These are phyloP conservation scores for Drosophila prostipennis DNA, from an alignment of 2,888 invertebrate species.

Conservation along the genomic window DNA sequence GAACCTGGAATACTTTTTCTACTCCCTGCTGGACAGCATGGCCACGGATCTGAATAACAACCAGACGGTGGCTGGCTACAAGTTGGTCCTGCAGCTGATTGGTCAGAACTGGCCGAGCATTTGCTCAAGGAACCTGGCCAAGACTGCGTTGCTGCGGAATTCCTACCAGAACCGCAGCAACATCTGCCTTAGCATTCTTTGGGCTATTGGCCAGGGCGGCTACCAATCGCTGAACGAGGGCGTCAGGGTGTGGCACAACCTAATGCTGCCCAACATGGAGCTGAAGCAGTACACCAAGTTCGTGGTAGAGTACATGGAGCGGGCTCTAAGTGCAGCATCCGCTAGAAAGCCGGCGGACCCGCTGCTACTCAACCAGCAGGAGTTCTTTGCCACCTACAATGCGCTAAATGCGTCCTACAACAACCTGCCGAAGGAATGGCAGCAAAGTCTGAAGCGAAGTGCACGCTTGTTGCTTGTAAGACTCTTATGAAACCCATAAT, in stretches of 20 bases:
- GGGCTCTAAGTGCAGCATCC: slow-evolving; percentile 63
- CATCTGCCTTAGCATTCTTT: slow-evolving; percentile 89
- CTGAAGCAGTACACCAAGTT: slow-evolving; percentile 89
- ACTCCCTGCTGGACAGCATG: slow-evolving; percentile 88
- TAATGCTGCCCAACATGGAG: slow-evolving; percentile 90
- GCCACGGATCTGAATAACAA: slow-evolving; percentile 90
- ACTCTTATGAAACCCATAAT: not conserved
- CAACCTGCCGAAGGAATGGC: slow-evolving; percentile 76
- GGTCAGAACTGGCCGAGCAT: slow-evolving; percentile 88
- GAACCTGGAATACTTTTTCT: slow-evolving; percentile 89
- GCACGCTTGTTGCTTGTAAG: slow-evolving; percentile 77
- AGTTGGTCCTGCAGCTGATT: slow-evolving; percentile 89
- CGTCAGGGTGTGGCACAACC: slow-evolving; percentile 90
- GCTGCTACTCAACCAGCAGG: slow-evolving; percentile 62
- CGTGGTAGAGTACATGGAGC: slow-evolving; percentile 87
- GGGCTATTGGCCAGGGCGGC: slow-evolving; percentile 91
- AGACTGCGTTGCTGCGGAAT: slow-evolving; percentile 87
- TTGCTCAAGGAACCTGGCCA: slow-evolving; percentile 87
- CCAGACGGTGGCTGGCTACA: slow-evolving; percentile 86
- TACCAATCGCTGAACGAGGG: slow-evolving; percentile 87
- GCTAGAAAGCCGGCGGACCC: slow-evolving; percentile 48
- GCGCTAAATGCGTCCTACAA: slow-evolving; percentile 66
- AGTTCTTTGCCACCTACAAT: slow-evolving; percentile 79
- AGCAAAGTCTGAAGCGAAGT: slow-evolving; percentile 74
- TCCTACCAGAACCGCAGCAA: slow-evolving; percentile 91